Evolutionary conservation across 2,113 vertebrate genomes (phyloP), one percentile per base, ranked within the genome.

Genomic region (Erythrocercus mccallii): DNA sequence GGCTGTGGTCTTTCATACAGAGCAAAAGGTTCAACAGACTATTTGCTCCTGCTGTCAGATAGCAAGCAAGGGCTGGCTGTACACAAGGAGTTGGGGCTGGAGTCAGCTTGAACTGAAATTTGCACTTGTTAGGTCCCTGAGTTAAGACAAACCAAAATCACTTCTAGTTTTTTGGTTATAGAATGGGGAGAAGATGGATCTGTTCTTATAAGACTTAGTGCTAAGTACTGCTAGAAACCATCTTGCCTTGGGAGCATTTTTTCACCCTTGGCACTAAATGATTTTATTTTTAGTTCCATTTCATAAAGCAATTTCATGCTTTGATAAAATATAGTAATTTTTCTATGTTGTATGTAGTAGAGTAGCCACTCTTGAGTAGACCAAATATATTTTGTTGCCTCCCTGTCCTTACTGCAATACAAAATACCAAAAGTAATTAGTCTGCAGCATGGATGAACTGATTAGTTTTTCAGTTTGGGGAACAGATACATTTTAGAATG

Each of bases 381-480:
- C 18, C 8, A 37, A 89, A 71, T 66, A 42, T 35, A 76, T 95
- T 89, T 92, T 87, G 44, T 91, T 90, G 56, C 35, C 24, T 93
- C 24, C 33, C 54, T 94, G 72, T 88, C 69, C 57, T 92, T 77
- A n/a, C 69, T 65, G 83, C 57, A 91, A 48, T 57, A 82, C 57
- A 61, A 92, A 96, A 97, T 66, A 94, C 90, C 81, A 96, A 80
- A 97, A 97, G 90, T 93, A 97, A 97, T 96, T 98, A 97, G 88
- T 44, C 90, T 86, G 53, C 40, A 22, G 78, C 92, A 92, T 95
- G 94, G 96, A 95, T 91, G 96, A 96, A 98, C 97, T 97, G 94
- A 95, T 97, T 97, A 96, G 77, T 91, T 94, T 97, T 98, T 97
- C 94, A 96, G 96, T 95, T 97, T 97, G 84, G 94, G 76, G 90